Conservation (phyloP, 2,888 invertebrate species). For the Tiliacea aurago region DNA sequence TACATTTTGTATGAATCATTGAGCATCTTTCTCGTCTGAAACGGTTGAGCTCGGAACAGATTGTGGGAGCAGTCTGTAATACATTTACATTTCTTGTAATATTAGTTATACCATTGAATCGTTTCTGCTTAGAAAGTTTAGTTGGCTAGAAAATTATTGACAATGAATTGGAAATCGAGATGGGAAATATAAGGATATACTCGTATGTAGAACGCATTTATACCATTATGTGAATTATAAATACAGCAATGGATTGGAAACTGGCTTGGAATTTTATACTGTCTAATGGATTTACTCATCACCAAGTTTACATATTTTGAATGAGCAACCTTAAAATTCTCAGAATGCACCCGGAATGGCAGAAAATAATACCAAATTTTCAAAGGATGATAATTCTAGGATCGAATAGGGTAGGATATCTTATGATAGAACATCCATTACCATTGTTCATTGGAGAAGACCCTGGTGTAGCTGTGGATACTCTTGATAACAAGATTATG, state of each 20-base stretch:
- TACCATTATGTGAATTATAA: not conserved
- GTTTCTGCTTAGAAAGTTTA: not conserved
- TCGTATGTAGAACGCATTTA: not conserved
- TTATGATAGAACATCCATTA: not conserved
- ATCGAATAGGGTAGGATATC: not conserved
- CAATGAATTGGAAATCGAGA: not conserved
- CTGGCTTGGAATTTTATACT: not conserved
- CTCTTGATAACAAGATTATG: not conserved
- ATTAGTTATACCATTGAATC: conserved; percentile 19
- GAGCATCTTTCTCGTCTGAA: conserved; percentile 52
- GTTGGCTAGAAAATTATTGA: not conserved
- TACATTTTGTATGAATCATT: conserved; percentile 69
- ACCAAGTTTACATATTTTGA: not conserved
- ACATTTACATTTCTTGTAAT: conserved; percentile 47
- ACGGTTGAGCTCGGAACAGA: conserved; percentile 47
- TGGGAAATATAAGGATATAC: not conserved
- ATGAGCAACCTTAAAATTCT: not conserved
- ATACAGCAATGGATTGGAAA: not conserved
- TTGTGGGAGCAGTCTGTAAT: conserved; percentile 43
- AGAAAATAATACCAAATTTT: not conserved
- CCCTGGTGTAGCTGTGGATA: not conserved
- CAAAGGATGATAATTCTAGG: not conserved
- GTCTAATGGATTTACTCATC: not conserved
- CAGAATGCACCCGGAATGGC: not conserved
- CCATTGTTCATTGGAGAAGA: not conserved